Evolutionary conservation across 1,140 invertebrate genomes (phyloP), one percentile per base, ranked within the genome.

Genomic region (Drosophila orosa): DNA sequence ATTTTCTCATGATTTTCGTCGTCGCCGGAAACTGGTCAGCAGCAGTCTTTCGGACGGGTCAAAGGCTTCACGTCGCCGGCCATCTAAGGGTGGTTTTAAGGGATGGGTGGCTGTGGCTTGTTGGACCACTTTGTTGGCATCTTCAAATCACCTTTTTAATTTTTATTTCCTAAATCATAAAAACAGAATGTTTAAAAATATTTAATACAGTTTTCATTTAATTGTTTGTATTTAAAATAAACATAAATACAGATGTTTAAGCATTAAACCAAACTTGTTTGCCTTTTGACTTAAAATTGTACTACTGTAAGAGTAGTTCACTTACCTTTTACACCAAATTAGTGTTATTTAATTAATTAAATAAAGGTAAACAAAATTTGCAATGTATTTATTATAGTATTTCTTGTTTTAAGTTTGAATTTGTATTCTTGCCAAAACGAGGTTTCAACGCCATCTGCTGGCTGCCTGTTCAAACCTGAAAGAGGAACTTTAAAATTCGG

Each of bases 1-100:
- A 84, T 84, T 89, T 87, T 87, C 84, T 84, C 84, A 87, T 54
- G 80, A 78, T 80, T 80, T 89, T 71, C 72, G 45, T 54, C 27
- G 59, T 54, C 27, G 40, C 35, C 33, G 17, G 17, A 54, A 77
- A 68, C 77, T 84, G 74, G 79, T 73, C 56, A 56, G 47, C 40
- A 35, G 33, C 19, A 22, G 59, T 68, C 58, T 47, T 15, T 27
- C 13, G 48, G 44, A 67, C 39, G 67, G 81, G 78, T 77, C 82
- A 78, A 81, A 54, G 72, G 72, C 66, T 65, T 74, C 42, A 25
- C 45, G 24, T 25, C 47, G 15, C 22, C 33, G 57, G 44, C 63
- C 25, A 31, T 45, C 54, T 25, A 62, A 31, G 52, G 57, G 62
- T 45, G 55, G 59, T 55, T 40, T 55, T 37, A 40, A 27, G 12